Evolutionary conservation across 2,797 vertebrate species (phyloP), one percentile per base, ranked within the genome.

Genomic region (Erethizon dorsatum): DNA sequence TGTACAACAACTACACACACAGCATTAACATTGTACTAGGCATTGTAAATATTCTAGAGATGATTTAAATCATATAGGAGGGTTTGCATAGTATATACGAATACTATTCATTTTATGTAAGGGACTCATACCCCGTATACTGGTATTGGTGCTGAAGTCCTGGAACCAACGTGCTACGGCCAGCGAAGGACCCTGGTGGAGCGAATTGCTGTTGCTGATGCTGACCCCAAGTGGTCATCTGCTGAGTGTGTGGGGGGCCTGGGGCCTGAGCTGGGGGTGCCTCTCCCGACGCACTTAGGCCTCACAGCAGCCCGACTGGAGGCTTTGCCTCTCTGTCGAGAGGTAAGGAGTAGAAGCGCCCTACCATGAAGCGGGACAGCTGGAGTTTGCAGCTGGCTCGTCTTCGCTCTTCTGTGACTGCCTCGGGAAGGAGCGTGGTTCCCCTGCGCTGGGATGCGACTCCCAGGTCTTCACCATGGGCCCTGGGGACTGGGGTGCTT

Each of bases 131-230:
- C 12, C 52, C 5, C 1, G 1, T 22, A 15, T n/a, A 8, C 12
- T 65, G 26, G 26, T 37, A 18, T n/a, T 14, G 37, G 6, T n/a
- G 31, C 22, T 47, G 22, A 45, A 15, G 13, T 47, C 50, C 50
- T 47, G 52, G 31, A 22, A 33, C 17, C 31, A 18, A 18, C 67
- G 47, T 31, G 10, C 37, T 20, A 15, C 11, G 33, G 57, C 33
- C 33, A 33, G 2, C 0, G 2, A 54, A n/a, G 26, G 12, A 13
- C 47, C 37, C 37, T 33, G n/a, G 61, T 92, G 0, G n/a, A 57
- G 4, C 0, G 0, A 13, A 17, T 54, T 20, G 0, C 52, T 41
- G 1, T 10, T 10, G 18, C 20, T 78, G 59, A 61, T 0, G 20
- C n/a, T 22, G 47, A 69, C 41, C 14, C 31, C 7, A 41, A 1